Evolutionary conservation across 2,888 invertebrate species (phyloP), one percentile per base, ranked within the genome.

Genomic region (Nomada flava): DNA sequence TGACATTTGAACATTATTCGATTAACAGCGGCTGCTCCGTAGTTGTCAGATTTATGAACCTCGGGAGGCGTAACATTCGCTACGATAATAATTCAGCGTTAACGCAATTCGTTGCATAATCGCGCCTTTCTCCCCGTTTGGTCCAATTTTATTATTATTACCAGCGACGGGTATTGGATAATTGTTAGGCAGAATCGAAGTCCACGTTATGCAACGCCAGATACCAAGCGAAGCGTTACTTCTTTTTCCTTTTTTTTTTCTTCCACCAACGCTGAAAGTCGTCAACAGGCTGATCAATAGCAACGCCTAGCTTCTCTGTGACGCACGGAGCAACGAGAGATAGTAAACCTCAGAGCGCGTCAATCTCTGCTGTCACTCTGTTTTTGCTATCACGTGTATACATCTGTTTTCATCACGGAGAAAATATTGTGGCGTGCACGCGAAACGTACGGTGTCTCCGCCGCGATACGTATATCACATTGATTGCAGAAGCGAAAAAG

Each of bases 401-500:
- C 4, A 52, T 52, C 20, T 52, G 18, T 36, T 9, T 63, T 52
- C 36, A 42, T 23, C n/a, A 26, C 18, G 7, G 20, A 9, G 36
- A 36, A 52, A 62, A 60, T n/a, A 62, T 44, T 44, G 26, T n/a
- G 26, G 26, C 26, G 50, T 3, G 13, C n/a, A 23, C 18, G 26
- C n/a, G 50, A 71, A 52, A 9, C 18, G 23, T 9, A 42, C 62
- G 52, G 42, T 52, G 36, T 52, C 36, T 62, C 11, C 36, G 7
- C 11, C 7, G 11, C 68, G 68, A 42, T 23, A 36, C 53, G 42
- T 15, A 20, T 15, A 36, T 36, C 36, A 20, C 52, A 20, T 50
- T 62, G 71, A 62, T 71, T 23, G 71, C 36, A 2, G 52, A 36
- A 62, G 36, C 71, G 47, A 42, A 23, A 59, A 52, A 68, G 23